Evolutionary conservation across 2,113 vertebrate genomes (phyloP).

Genomic region (Lagopus leucura): DNA sequence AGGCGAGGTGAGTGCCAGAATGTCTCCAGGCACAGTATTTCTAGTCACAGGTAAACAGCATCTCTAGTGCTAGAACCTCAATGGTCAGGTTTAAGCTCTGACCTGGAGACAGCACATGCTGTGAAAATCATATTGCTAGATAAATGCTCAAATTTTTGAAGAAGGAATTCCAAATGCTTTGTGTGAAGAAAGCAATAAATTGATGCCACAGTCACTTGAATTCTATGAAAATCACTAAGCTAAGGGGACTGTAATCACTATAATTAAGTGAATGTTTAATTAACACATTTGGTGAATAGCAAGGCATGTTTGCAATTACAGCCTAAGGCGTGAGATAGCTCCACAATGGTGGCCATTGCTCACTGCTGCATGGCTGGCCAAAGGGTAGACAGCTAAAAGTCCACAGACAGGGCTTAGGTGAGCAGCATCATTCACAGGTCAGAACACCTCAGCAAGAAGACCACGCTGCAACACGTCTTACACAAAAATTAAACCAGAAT

Average conservation of each 20-base stretch:
- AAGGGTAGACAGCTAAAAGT: background rate
- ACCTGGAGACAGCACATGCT: background rate
- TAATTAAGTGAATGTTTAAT: slow-evolving; percentile 72
- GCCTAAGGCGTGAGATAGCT: background rate
- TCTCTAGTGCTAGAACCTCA: background rate
- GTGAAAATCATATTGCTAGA: background rate
- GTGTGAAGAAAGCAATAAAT: slow-evolving; percentile 43
- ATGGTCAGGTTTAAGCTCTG: background rate
- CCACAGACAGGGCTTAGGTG: background rate
- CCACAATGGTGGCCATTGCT: background rate
- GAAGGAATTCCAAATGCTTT: background rate
- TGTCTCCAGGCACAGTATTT: background rate
- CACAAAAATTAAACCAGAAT: background rate
- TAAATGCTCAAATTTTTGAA: background rate
- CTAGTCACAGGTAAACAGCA: background rate
- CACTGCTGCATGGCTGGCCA: background rate
- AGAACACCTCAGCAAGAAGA: background rate
- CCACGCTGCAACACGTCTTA: fast-evolving
- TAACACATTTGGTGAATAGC: slow-evolving; percentile 58
- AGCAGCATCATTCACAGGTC: background rate
- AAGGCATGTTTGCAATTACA: slow-evolving; percentile 43
- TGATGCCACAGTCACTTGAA: slow-evolving; percentile 42
- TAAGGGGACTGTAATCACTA: slow-evolving; percentile 64
- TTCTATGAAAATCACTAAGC: slow-evolving; percentile 54
- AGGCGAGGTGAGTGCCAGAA: background rate